Base-by-base conservation (phyloP, 1,140 invertebrate genomes). In the Sesamia nonagrioides region DNA sequence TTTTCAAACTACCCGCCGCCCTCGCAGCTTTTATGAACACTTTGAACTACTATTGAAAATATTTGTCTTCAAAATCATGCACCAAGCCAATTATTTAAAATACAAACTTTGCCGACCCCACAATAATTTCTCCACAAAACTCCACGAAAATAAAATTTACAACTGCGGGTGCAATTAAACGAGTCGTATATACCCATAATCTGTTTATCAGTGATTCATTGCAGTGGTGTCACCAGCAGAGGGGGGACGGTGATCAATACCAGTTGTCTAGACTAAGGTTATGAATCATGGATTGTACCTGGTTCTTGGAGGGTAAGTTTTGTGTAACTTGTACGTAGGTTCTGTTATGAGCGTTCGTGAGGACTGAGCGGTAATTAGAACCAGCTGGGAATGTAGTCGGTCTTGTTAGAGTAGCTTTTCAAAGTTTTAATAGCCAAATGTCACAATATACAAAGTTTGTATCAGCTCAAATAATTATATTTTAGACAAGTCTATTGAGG, bases 171-270 rank as follows among this genome's bases (percentile, higher is more conserved):
- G 56, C 58, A 75, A 75, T 75, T 75, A 75, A 73, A 61, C 33
- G 35, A n/a, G n/a, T 27, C n/a, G 56, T 60, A 45, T 58, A 48
- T 45, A 61, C 54, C 72, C 72, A 45, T 73, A 73, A 74, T 74
- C 52, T 74, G 71, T 58, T 74, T 74, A 74, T 69, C 42, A 37
- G 73, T 75, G 73, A 75, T 75, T 75, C 73, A 75, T 63, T 48
- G n/a, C 9, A 27, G 63, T 8, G 35, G 54, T 61, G 56, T 58
- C 56, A 75, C 58, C 73, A 18, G 4, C 73, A 61, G 21, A 33
- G 40, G 37, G 58, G 56, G 71, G 37, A 21, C 58, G 6, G 17
- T 71, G 66, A 78, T 78, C 76, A 60, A 78, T 78, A 71, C 9
- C 54, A 66, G 61, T 66, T 42, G 76, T 78, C 76, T 78, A 78